Evolutionary conservation across 2,888 invertebrate genomes (phyloP), one percentile per base, ranked within the genome.

Genomic region (Himalopsyche anomala): DNA sequence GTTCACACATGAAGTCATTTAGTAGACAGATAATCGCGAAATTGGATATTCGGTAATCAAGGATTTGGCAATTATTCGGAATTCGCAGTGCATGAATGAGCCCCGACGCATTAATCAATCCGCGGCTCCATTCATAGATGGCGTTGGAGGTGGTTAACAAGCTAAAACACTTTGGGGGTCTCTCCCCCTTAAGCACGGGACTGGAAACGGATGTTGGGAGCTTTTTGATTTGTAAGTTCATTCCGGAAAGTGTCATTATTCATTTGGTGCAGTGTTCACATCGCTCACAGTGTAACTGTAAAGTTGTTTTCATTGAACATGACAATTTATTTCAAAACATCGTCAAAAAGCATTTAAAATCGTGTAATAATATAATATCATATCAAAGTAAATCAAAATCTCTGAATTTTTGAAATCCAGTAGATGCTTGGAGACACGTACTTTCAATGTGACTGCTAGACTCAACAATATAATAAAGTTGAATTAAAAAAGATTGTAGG

Each of bases 191-290:
- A 28, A 62, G 62, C 19, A 62, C 19, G 8, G 62, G 8, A 62
- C 62, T 62, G 62, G 19, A 62, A 62, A 62, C 62, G 62, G 62
- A 62, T 62, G 62, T 62, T 19, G 62, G 79, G 81, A 42, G 82
- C 85, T 85, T 85, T 74, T 80, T 85, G 85, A 85, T 85, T 85
- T 85, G 85, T 74, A 83, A 69, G 82, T 85, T 85, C 85, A 85
- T 85, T 85, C 79, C 82, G 80, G 36, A 42, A 36, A 56, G 83
- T 74, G 79, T 85, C 85, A 80, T 85, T 85, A 82, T 79, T 85
- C 85, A 85, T 36, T 42, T 51, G 45, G 51, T 80, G n/a, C 69
- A 62, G 62, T 56, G 62, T 62, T 62, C 28, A 62, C 62, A 62
- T 11, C 28, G 62, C 9, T 28, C 28, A 62, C 62, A 62, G 62